These are phyloP conservation scores for Apostichopus californicus DNA, from an alignment of 35 echinoderm and acorn worm genomes.

Conservation along the genomic window DNA sequence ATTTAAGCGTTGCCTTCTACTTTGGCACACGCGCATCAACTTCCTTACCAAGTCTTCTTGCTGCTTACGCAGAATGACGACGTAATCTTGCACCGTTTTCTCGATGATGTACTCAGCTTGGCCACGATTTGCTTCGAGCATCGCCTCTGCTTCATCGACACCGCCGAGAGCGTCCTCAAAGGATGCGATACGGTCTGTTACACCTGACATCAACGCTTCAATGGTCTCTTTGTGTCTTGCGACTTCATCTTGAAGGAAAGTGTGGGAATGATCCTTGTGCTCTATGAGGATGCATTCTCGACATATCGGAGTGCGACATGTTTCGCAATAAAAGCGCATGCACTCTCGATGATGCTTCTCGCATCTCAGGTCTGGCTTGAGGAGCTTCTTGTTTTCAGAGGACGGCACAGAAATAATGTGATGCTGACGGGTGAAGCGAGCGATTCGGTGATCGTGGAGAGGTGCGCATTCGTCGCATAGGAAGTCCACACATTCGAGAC, in stretches of 20 bases:
- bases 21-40: slow-evolving; percentile 73
- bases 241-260: slow-evolving; percentile 94
- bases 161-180: slow-evolving; percentile 88
- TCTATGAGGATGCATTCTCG: slow-evolving; percentile 97
- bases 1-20: slow-evolving; percentile 84
- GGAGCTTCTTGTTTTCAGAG: slow-evolving; percentile 85
- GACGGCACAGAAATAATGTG: slow-evolving; percentile 88
- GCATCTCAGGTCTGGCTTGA: slow-evolving; percentile 69
- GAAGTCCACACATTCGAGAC: slow-evolving; percentile 97
- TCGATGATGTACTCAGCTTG: slow-evolving; percentile 98
- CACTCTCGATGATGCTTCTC: slow-evolving; percentile 77
- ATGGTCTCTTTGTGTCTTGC: slow-evolving; percentile 92
- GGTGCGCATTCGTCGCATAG: slow-evolving; percentile 94
- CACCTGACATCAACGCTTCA: slow-evolving; percentile 80
- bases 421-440: slow-evolving; percentile 88
- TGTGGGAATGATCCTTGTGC: slow-evolving; percentile 96
- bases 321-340: slow-evolving; percentile 94
- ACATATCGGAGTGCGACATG: slow-evolving; percentile 86
- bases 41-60: slow-evolving; percentile 79
- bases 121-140: slow-evolving; percentile 92
- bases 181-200: slow-evolving; percentile 82
- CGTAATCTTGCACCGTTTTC: slow-evolving; percentile 87
- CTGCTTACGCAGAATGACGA: slow-evolving; percentile 68
- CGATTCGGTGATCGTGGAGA: slow-evolving; percentile 89
- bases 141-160: slow-evolving; percentile 94